Evolutionary conservation across 2,888 invertebrate species (phyloP).

Genomic region (Creontiades dilutus): DNA sequence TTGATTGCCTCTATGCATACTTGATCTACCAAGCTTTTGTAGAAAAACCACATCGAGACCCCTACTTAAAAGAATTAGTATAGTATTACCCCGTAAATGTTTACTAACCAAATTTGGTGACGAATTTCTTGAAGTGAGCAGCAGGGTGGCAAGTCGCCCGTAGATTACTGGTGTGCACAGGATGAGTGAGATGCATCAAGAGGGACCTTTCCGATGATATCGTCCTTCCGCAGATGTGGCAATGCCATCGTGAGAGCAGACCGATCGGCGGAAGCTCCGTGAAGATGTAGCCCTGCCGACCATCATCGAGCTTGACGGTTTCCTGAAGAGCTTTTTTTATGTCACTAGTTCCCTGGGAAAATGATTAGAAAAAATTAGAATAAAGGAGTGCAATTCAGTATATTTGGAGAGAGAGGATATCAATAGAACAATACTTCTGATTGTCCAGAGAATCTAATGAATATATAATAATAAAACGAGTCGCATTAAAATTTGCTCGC

Average conservation of each 20-base stretch:
- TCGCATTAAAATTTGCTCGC: too few relatives aligned
- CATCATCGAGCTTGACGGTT: slow-evolving; percentile 77
- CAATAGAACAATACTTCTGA: too few relatives aligned
- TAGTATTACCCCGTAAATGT: not conserved
- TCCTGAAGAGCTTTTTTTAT: slow-evolving; percentile 72
- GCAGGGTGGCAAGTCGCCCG: slow-evolving; percentile 66
- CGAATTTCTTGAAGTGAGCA: slow-evolving; percentile 70
- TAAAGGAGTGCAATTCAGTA: too few relatives aligned
- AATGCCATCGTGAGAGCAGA: slow-evolving; percentile 75
- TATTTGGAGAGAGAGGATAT: too few relatives aligned
- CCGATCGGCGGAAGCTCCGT: slow-evolving; percentile 74
- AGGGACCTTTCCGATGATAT: slow-evolving; percentile 73
- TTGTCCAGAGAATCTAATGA: too few relatives aligned
- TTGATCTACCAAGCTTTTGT: too few relatives aligned
- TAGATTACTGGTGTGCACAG: slow-evolving; percentile 73
- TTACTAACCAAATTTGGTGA: slow-evolving; percentile 78
- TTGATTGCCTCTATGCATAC: too few relatives aligned
- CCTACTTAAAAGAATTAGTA: too few relatives aligned
- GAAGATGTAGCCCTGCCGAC: slow-evolving; percentile 77
- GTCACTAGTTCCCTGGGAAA: slow-evolving; percentile 61
- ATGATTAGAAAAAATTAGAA: too few relatives aligned
- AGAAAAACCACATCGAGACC: too few relatives aligned
- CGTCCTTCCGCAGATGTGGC: slow-evolving; percentile 76
- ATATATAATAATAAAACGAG: too few relatives aligned
- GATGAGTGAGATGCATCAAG: slow-evolving; percentile 73